Evolutionary conservation across 2,888 invertebrate genomes (phyloP), one percentile per base, ranked within the genome.

Genomic region (Euplexia lucipara): DNA sequence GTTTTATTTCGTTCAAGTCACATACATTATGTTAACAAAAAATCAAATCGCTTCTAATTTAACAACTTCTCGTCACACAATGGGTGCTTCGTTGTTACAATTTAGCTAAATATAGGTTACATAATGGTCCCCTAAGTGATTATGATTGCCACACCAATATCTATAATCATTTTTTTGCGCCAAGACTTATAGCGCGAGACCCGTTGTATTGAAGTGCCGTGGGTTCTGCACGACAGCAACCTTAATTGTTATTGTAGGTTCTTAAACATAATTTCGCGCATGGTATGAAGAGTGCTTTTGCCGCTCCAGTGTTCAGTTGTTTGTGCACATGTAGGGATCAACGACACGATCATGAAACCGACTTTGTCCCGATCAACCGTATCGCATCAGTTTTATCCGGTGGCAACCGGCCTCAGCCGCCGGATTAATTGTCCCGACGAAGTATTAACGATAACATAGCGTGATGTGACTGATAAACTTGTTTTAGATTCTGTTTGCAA

Each of bases 391-490:
- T 80, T 83, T 65, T 53, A 76, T 82, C 85, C 86, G 82, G 90
- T 80, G 74, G 34, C 42, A 90, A 87, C 92, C 85, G 85, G 91
- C 78, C 69, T 37, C 32, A 77, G 59, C 88, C 81, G 81, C 83
- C 69, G 73, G 68, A 78, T 83, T 90, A 92, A 93, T 92, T 92
- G 90, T 84, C 83, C 59, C 76, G 65, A 60, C 75, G 68, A 83
- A 80, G 85, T 82, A 88, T 88, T 87, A 89, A 88, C 82, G 75
- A 88, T 88, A 82, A 83, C 72, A 86, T 86, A 74, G 87, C 87
- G 83, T 86, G 89, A 83, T 79, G 75, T 74, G 44, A 58, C 48
- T 67, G 81, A 85, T 86, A 82, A 87, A 83, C 80, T 86, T 87
- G 83, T 83, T 88, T 72, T 54, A 72, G 64, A 78, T 78, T 79